A percentile compares a stretch with the other conserved stretches of the same genome.
Evolutionary conservation across 2,113 vertebrate genomes (phyloP).

Genomic region (Scophthalmus maximus): DNA sequence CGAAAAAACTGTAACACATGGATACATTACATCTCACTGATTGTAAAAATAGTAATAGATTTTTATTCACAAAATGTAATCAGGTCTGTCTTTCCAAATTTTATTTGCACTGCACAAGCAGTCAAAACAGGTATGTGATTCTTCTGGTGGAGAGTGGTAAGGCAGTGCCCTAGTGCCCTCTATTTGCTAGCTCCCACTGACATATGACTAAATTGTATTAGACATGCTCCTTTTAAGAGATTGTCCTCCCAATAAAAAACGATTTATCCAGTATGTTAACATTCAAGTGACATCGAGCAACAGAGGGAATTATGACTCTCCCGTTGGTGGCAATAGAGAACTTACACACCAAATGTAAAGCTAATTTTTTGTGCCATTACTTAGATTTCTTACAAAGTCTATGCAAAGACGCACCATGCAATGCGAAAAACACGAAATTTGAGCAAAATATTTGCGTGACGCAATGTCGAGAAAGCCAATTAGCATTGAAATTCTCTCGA

Average conservation of each 20-base stretch:
- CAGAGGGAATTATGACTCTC: not conserved
- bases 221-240: not conserved
- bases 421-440: too few species aligned
- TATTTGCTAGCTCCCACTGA: not conserved
- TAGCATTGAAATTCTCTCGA: too few species aligned
- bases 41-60: not conserved
- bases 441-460: too few species aligned
- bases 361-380: too few species aligned
- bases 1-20: too few species aligned
- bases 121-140: not conserved
- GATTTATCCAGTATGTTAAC: not conserved
- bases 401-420: too few species aligned
- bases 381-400: too few species aligned
- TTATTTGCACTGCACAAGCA: not conserved
- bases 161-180: not conserved
- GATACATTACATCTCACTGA: not conserved
- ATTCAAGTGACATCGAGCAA: not conserved
- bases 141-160: not conserved
- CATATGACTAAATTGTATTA: not conserved
- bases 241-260: not conserved
- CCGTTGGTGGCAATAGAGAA: too few species aligned
- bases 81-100: too few species aligned
- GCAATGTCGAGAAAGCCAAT: too few species aligned
- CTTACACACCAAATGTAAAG: too few species aligned
- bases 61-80: too few species aligned